Conservation (phyloP, 2,113 vertebrate genomes). For the Geococcyx californianus region DNA sequence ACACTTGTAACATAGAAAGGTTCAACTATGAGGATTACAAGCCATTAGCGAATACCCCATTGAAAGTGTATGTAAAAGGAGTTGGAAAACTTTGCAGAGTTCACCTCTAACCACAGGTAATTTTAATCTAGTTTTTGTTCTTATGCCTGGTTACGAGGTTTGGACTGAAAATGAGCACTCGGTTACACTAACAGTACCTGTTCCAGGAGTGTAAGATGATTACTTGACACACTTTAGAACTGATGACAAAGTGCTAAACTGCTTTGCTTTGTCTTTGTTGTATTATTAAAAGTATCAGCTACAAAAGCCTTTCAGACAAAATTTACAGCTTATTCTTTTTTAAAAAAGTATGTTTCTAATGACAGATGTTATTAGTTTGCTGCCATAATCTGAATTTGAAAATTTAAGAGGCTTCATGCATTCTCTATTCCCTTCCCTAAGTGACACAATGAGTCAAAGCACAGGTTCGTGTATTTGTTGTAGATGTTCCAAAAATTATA, state of each 20-base stretch:
- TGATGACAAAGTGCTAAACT: neutral
- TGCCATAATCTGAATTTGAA: neutral
- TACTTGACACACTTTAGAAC: neutral
- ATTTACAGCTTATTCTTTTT: neutral
- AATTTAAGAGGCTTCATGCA: neutral
- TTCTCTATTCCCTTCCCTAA: neutral
- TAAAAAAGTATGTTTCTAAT: neutral
- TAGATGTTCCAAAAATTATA: neutral
- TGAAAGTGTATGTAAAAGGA: neutral
- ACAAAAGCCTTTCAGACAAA: neutral
- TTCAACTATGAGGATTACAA: neutral
- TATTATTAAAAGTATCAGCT: neutral
- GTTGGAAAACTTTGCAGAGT: neutral
- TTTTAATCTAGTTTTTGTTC: conserved; percentile 11
- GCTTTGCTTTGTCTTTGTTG: neutral
- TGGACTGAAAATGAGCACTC: neutral
- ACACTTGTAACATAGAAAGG: neutral
- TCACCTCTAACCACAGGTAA: conserved; percentile 10
- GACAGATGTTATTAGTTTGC: neutral
- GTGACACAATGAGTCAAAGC: neutral
- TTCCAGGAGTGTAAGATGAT: neutral
- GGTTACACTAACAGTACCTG: neutral
- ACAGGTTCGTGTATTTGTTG: neutral
- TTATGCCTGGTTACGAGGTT: neutral
- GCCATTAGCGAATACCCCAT: neutral